Base-by-base conservation (phyloP, 2,797 vertebrate genomes). In the Pangasius djambal region DNA sequence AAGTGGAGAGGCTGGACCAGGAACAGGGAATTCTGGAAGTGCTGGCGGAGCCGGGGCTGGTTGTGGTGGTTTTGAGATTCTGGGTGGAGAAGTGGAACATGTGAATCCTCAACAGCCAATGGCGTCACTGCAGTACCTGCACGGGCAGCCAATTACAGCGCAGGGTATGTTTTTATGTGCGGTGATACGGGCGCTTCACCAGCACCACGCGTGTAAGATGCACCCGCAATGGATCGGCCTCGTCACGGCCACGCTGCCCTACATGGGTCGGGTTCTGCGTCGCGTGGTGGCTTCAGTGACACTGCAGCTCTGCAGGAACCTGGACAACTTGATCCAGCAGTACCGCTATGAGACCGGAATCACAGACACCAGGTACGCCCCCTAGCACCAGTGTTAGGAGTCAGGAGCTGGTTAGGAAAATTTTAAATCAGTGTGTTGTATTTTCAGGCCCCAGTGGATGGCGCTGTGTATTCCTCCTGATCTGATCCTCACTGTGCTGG, bases 121-220 rank as follows among this genome's bases (percentile, higher is more conserved):
- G 97, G 97, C 97, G 5, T 99, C 98, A 8, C 96, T 99, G 92
- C 98, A 99, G 87, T 99, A 99, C 92, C 96, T 99, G 67, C 97
- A 99, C 3, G 97, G 98, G 83, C 99, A 99, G 93, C 98, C 99
- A 1, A 99, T 99, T 93, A 99, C 98, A 1, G 98, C 97, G 6
- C 99, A 99, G 94, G 98, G 98, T 90, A 99, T 99, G 99, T 99
- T 99, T 93, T 97, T 99, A 79, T 99, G 98, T 2, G 98, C 99
- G 0, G 98, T 99, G 87, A 99, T 99, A 89, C 94, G 98, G 92
- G 98, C 99, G 7, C 94, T 99, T 88, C 98, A 99, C 94, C 99
- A 99, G 93, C 97, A 98, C 94, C 98, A 99, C 89, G 95, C 97
- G 0, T 99, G 99, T 93, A 99, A 99, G 94, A 99, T 99, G 97